A percentile compares a stretch with the other conserved stretches of the same genome.
phyloP scores from a whole-genome alignment of 2,113 vertebrate genomes.

The Thunnus maccoyii region DNA sequence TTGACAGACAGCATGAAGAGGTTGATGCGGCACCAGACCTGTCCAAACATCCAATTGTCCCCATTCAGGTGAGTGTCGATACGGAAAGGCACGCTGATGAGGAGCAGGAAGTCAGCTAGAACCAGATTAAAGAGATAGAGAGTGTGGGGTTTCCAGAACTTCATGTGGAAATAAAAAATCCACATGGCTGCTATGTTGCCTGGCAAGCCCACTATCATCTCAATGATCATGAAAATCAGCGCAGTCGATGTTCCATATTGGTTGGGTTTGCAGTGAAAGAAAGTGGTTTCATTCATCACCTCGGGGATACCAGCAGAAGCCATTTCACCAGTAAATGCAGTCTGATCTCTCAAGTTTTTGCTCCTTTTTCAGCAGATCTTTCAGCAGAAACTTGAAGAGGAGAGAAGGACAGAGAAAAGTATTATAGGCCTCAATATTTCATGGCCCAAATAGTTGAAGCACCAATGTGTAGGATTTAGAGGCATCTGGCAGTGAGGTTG shows the following conservation, averaged over 20 bases:
- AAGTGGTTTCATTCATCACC: neutral
- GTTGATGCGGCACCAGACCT: conserved; percentile 62
- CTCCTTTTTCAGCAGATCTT: conserved; percentile 5
- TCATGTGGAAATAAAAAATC: conserved; percentile 77
- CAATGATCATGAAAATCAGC: conserved; percentile 66
- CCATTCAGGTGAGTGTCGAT: conserved; percentile 55
- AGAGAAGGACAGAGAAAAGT: conserved; percentile 10
- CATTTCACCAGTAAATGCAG: too few species aligned
- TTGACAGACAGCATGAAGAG: conserved; percentile 78
- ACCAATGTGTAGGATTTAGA: neutral
- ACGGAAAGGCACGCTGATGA: conserved; percentile 78
- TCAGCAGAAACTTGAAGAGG: neutral
- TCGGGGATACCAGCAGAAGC: too few species aligned
- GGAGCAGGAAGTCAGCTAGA: conserved; percentile 78
- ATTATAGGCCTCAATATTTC: neutral
- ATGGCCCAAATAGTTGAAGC: neutral
- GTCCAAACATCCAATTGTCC: conserved; percentile 65
- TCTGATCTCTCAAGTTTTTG: too few species aligned
- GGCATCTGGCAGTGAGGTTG: too few species aligned
- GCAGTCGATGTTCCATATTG: conserved; percentile 13
- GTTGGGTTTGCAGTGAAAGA: neutral
- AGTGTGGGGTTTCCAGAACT: conserved; percentile 67
- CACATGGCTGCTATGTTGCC: conserved; percentile 71
- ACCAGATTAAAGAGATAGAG: conserved; percentile 80
- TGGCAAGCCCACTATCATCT: conserved; percentile 74